A percentile compares a stretch with the other conserved stretches of the same genome.
phyloP scores from a whole-genome alignment of 2,888 invertebrate species.

The Pandemis corylana region DNA sequence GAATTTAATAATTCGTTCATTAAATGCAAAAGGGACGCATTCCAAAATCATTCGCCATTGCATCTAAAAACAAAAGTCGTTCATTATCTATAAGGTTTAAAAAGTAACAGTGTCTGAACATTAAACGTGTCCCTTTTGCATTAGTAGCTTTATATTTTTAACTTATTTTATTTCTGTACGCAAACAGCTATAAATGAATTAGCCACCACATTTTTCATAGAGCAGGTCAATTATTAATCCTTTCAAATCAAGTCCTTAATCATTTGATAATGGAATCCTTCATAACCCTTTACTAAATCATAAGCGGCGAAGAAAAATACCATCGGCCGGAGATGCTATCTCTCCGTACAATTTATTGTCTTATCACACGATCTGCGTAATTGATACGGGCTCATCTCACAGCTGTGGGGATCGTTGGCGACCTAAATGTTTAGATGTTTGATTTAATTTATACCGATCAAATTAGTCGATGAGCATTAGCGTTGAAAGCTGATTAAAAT shows the following conservation, averaged over 20 bases:
- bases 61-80: too few species aligned
- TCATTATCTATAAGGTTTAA: too few species aligned
- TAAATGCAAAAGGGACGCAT: too few species aligned
- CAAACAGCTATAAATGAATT: constrained; percentile 35
- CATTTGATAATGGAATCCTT: constrained; percentile 50
- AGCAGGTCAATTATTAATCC: constrained; percentile 6
- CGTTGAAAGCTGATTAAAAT: constrained; percentile 3
- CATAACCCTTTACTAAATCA: constrained; percentile 69
- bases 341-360: constrained; percentile 71
- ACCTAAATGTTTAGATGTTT: constrained; percentile 33
- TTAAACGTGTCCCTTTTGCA: too few species aligned
- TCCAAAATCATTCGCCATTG: too few species aligned
- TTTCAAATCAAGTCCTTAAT: constrained; percentile 26
- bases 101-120: too few species aligned
- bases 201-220: constrained; percentile 12
- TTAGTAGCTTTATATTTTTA: neutral
- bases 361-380: constrained; percentile 78
- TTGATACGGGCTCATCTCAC: constrained; percentile 57
- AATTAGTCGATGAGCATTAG: constrained; percentile 24
- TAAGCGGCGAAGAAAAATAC: constrained; percentile 64
- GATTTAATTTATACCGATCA: constrained; percentile 32
- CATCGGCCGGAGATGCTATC: constrained; percentile 61
- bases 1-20: too few species aligned
- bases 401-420: constrained; percentile 19
- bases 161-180: neutral